A percentile compares a stretch with the other conserved stretches of the same genome.
These are phyloP conservation scores for Paralichthys olivaceus DNA, from an alignment of 2,113 vertebrate species.

Conservation along the genomic window DNA sequence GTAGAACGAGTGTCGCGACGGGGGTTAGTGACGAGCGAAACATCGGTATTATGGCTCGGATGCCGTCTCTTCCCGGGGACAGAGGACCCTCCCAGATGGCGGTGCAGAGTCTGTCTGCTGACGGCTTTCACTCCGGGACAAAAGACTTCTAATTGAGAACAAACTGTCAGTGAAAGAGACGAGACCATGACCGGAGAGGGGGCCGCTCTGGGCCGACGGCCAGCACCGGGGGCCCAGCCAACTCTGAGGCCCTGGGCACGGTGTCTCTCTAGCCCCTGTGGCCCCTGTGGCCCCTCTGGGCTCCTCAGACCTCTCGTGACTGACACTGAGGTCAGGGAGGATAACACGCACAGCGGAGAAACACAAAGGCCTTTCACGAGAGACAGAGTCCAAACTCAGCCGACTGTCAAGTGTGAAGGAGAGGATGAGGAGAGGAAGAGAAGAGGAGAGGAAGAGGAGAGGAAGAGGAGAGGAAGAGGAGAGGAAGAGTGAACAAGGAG, in stretches of 20 bases:
- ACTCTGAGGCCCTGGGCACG: constrained; percentile 9
- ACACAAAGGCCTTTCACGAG: constrained; percentile 75
- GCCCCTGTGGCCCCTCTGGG: constrained; percentile 33
- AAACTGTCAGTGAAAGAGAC: constrained; percentile 83
- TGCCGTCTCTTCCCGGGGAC: constrained; percentile 57
- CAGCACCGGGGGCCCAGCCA: constrained; percentile 34
- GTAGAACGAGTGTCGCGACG: constrained; percentile 43
- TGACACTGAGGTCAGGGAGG: constrained; percentile 73
- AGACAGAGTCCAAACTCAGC: constrained; percentile 67
- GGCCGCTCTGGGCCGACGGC: constrained; percentile 54
- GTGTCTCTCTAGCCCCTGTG: too few relatives aligned
- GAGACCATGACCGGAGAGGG: constrained; percentile 74
- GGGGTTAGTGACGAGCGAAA: constrained; percentile 20
- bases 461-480: too few relatives aligned
- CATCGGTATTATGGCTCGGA: constrained; percentile 66
- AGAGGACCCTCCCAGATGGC: constrained; percentile 44
- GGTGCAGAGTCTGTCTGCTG: too few relatives aligned
- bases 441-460: neutral
- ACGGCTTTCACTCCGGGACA: constrained; percentile 75
- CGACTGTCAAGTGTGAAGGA: constrained; percentile 68
- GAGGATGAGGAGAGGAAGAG: constrained; percentile 39
- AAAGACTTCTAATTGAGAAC: constrained; percentile 84
- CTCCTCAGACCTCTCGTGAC: constrained; percentile 63
- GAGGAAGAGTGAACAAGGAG: neutral
- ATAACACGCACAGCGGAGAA: constrained; percentile 71